Percentiles rank a stretch among this genome's conserved stretches.
Conservation (phyloP, 92 coral and sea anemone genomes). For the Epizoanthus ramosus region DNA sequence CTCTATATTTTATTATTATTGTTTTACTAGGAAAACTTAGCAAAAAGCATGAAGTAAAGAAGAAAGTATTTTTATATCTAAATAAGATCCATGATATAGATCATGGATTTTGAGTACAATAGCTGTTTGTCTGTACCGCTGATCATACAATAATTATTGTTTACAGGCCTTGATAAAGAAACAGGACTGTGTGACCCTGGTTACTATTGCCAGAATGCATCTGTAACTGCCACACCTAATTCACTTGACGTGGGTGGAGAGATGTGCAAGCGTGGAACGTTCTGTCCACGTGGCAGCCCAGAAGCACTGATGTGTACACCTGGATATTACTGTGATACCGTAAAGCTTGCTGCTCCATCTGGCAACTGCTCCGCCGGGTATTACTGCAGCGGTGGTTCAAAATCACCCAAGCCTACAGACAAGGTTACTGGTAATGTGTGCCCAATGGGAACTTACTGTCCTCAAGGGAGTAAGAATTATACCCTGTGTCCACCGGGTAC, state of each 20-base stretch:
- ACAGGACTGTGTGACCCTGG: slow-evolving; percentile 91
- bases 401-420: slow-evolving; percentile 70
- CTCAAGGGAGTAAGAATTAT: slow-evolving; percentile 62
- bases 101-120: too few species aligned
- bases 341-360: slow-evolving; percentile 69
- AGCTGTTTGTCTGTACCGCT: background rate
- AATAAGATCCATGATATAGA: too few species aligned
- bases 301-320: slow-evolving; percentile 75
- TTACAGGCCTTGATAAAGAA: slow-evolving; percentile 73
- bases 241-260: slow-evolving; percentile 78
- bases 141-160: background rate
- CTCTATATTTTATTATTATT: too few species aligned
- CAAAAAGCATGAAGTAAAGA: too few species aligned
- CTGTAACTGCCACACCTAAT: slow-evolving; percentile 74
- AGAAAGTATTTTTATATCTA: too few species aligned
- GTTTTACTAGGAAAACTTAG: too few species aligned
- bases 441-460: slow-evolving; percentile 90
- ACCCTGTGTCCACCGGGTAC: slow-evolving; percentile 92
- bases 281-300: slow-evolving; percentile 88
- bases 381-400: slow-evolving; percentile 81
- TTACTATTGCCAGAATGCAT: slow-evolving; percentile 80
- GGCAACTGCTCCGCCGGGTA: slow-evolving; percentile 88
- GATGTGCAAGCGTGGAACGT: slow-evolving; percentile 81
- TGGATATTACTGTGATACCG: slow-evolving; percentile 69
- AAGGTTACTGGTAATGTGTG: slow-evolving; percentile 78